Evolutionary conservation across 2,113 vertebrate species (phyloP).

Genomic region (Barnardius zonarius): DNA sequence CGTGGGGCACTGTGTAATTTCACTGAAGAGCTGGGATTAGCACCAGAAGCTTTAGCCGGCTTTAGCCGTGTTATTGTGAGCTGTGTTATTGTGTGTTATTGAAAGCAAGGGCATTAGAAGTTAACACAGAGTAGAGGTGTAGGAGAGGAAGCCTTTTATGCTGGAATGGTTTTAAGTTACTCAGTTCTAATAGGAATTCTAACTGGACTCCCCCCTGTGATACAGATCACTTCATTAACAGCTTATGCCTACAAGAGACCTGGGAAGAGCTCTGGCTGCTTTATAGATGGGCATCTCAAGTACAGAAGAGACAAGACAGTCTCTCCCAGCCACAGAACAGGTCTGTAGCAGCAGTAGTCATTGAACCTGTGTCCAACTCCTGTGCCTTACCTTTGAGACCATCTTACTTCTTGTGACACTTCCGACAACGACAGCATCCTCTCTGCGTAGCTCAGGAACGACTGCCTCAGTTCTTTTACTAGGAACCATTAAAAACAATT

Average conservation of each 20-base stretch:
- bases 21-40: neutral
- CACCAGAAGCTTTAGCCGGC: neutral
- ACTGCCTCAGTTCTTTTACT: neutral
- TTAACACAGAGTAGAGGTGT: neutral
- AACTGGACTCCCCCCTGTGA: neutral
- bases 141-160: neutral
- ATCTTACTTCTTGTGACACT: neutral
- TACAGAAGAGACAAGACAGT: neutral
- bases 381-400: constrained; percentile 22
- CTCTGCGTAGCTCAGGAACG: neutral
- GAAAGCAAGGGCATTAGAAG: neutral
- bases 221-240: neutral
- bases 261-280: neutral
- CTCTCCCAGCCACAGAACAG: neutral
- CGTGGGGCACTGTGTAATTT: neutral
- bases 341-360: neutral
- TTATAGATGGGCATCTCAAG: neutral
- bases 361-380: neutral
- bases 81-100: neutral
- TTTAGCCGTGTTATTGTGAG: neutral
- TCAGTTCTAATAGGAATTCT: neutral
- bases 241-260: neutral
- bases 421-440: neutral
- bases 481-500: neutral
- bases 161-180: neutral